phyloP scores from a whole-genome alignment of 2,797 vertebrate species.

The Thalassophryne amazonica region DNA sequence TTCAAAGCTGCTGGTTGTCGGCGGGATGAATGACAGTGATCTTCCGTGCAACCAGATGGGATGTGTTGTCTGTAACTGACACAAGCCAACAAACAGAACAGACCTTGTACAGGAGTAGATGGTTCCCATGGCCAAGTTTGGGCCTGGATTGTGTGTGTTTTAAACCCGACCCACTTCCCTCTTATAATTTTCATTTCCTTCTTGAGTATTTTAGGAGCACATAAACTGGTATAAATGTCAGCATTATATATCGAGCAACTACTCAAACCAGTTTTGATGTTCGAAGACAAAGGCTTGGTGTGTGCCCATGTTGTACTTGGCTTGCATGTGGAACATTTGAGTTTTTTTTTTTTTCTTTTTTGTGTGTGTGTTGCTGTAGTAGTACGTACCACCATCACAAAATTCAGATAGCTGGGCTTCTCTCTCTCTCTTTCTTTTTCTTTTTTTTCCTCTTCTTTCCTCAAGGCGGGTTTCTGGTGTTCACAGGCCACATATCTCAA shows the following conservation, averaged over 20 bases:
- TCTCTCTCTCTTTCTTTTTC: conserved; percentile 23
- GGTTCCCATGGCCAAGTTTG: conserved; percentile 62
- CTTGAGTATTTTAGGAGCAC: conserved; percentile 71
- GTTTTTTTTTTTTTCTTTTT: background rate
- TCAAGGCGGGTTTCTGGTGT: conserved; percentile 53
- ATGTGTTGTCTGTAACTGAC: conserved; percentile 36
- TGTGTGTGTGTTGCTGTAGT: too few relatives aligned
- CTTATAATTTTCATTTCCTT: conserved; percentile 77
- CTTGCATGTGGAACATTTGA: conserved; percentile 1
- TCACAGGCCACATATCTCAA: conserved; percentile 56
- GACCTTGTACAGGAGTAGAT: conserved; percentile 45
- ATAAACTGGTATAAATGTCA: conserved; percentile 60
- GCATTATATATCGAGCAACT: conserved; percentile 34
- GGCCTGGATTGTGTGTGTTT: conserved; percentile 68
- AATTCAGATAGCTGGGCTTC: conserved; percentile 36
- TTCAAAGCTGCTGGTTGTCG: conserved; percentile 30
- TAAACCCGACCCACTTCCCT: conserved; percentile 73
- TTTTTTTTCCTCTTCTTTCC: conserved; percentile 46
- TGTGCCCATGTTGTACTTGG: conserved; percentile 1
- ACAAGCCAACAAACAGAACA: conserved; percentile 41
- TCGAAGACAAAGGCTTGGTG: conserved; percentile 24
- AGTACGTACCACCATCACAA: conserved; percentile 8
- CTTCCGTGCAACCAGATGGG: conserved; percentile 29
- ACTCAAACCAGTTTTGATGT: conserved; percentile 29
- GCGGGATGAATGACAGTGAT: conserved; percentile 42